Base-by-base conservation (phyloP, 2,113 vertebrate genomes). In the Gila orcuttii region DNA sequence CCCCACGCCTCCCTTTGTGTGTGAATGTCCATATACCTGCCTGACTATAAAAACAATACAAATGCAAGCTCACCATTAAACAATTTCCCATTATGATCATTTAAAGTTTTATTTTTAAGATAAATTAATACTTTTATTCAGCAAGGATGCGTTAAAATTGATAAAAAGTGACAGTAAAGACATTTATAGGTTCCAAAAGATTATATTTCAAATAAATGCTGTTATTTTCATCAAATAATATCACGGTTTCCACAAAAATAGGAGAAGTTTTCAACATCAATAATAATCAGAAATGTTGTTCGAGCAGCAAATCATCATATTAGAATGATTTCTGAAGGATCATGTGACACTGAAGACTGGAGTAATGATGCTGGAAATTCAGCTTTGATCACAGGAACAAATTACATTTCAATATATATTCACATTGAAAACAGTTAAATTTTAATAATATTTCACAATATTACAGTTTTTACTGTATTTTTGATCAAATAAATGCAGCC, bases 41-140 rank as follows among this genome's bases (percentile, higher is more conserved):
- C 50, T 28, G 25, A 73, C 86, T 90, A 79, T 28, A 55, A 66
- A 68, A 42, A 85, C 4, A 80, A 86, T 10, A 68, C 33, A 83
- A 59, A 79, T n/a, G 23, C 77, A 57, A 79, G 17, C 55, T 33
- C 33, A 60, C 33, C 1, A 31, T 36, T 50, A 36, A 25, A 74
- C 13, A 21, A 21, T 21, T 19, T 57, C 6, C 6, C 2, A 55
- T 55, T 21, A 57, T 45, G 23, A 36, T 60, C 8, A 62, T n/a
- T 25, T 62, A 62, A 62, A 62, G n/a, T 1, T 25, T 25, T 9
- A 55, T 55, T 28, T 66, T 31, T 28, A 4, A 28, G 4, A 5
- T 4, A 2, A 28, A 62, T 28, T 15, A 2, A 64, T 6, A 28
- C 4, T 66, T 71, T 21, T 23, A 39, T 21, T 39, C 9, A 39